These are phyloP conservation scores for Lithobates pipiens DNA, from an alignment of 2,797 vertebrate species.

Conservation along the genomic window DNA sequence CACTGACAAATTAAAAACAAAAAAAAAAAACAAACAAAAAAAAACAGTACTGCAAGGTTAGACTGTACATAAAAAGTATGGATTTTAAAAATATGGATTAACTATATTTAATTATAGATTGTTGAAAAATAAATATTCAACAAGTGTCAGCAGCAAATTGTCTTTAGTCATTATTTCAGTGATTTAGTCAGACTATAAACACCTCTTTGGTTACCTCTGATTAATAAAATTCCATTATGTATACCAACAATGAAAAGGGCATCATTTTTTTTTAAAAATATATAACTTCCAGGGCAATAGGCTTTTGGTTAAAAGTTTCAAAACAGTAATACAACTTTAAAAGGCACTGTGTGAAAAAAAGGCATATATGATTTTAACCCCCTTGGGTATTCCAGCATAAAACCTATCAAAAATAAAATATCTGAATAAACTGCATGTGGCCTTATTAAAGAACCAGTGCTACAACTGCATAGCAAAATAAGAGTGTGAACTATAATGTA, in stretches of 20 bases:
- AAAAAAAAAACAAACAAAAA: too few species aligned
- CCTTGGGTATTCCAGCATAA: not conserved
- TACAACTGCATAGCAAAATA: slow-evolving; percentile 6
- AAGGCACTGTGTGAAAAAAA: slow-evolving; percentile 19
- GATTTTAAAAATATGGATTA: too few species aligned
- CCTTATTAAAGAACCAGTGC: not conserved
- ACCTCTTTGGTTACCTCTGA: not conserved
- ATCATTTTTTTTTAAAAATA: not conserved
- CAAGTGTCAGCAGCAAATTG: too few species aligned
- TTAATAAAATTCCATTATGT: not conserved
- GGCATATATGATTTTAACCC: not conserved
- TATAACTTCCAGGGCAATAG: not conserved
- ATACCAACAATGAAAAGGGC: slow-evolving; percentile 3
- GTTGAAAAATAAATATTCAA: too few species aligned
- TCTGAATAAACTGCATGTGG: not conserved
- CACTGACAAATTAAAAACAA: too few species aligned
- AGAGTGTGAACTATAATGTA: not conserved
- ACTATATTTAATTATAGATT: too few species aligned
- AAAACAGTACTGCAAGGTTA: too few species aligned
- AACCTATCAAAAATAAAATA: not conserved
- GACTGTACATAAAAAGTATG: too few species aligned
- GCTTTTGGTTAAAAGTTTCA: too few species aligned
- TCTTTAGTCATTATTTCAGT: not conserved
- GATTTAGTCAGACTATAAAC: not conserved
- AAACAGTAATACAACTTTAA: not conserved